A percentile compares a stretch with the other conserved stretches of the same genome.
These are phyloP conservation scores for Brachypodius melanocephalos DNA, from an alignment of 2,113 vertebrate genomes.

Conservation along the genomic window DNA sequence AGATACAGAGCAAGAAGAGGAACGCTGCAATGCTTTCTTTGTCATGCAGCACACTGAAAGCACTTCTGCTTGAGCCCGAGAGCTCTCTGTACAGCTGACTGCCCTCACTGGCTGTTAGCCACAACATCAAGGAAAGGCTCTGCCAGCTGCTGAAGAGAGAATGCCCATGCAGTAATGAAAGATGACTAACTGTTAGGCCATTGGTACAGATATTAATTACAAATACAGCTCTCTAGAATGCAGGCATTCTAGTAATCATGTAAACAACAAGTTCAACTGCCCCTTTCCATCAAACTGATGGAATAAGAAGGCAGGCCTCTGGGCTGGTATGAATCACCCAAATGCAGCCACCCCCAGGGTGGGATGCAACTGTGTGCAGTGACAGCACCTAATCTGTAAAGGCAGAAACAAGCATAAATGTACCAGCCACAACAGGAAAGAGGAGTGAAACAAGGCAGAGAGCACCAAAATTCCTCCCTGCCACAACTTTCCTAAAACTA, in stretches of 20 bases:
- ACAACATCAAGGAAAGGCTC: not conserved
- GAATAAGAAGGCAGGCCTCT: not conserved
- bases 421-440: not conserved
- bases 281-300: constrained; percentile 4
- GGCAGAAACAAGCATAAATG: not conserved
- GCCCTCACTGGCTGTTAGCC: not conserved
- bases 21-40: not conserved
- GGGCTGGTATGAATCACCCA: constrained; percentile 22
- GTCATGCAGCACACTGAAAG: not conserved
- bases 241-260: not conserved
- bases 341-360: not conserved
- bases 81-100: not conserved
- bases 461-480: not conserved
- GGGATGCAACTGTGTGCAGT: not conserved
- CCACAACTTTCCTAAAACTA: not conserved
- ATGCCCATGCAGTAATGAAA: not conserved
- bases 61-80: not conserved
- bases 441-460: not conserved
- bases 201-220: constrained; percentile 24
- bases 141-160: not conserved
- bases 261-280: constrained; percentile 4
- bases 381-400: constrained; percentile 25
- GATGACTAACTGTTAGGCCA: not conserved
- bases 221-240: not conserved
- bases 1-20: not conserved